Conservation (phyloP, 1,140 invertebrate genomes). For the Cephus cinctus region DNA sequence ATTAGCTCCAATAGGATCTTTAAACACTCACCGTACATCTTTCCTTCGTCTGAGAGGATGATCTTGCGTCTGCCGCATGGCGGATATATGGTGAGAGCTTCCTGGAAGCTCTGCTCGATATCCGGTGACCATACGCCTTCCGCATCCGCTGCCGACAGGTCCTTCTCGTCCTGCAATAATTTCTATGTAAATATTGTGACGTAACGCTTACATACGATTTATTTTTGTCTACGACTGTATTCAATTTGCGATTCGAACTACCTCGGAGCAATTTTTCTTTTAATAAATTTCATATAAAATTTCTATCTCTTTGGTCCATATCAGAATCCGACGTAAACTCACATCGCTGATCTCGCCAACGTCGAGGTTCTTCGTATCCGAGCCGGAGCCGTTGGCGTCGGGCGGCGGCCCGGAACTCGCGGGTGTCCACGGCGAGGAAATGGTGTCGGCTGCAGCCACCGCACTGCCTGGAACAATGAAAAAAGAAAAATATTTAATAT, state of each 20-base stretch:
- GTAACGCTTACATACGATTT: too few relatives aligned
- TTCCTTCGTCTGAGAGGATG: constrained; percentile 99
- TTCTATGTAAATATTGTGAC: too few relatives aligned
- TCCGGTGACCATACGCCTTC: constrained; percentile 99
- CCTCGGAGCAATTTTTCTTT: too few relatives aligned
- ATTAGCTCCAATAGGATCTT: too few relatives aligned
- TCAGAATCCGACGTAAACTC: constrained; percentile 35
- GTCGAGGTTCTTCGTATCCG: constrained; percentile 79
- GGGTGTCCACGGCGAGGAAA: constrained; percentile 83
- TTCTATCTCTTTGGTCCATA: background rate
- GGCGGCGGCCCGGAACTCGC: constrained; percentile 70
- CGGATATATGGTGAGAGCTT: constrained; percentile 98
- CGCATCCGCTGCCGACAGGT: constrained; percentile 89
- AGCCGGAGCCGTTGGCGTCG: constrained; percentile 74
- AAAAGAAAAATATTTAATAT: constrained; percentile 21
- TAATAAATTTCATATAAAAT: too few relatives aligned
- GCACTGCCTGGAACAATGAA: constrained; percentile 62
- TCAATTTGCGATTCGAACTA: too few relatives aligned
- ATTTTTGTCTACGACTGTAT: too few relatives aligned
- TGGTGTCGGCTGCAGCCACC: constrained; percentile 77
- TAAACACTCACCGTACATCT: constrained; percentile 98
- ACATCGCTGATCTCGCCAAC: constrained; percentile 80
- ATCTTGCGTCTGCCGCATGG: constrained; percentile 99
- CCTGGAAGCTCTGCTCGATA: constrained; percentile 99
- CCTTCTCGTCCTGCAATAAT: constrained; percentile 83